Conservation (phyloP, 2,797 vertebrate genomes). For the Scleropages formosus region DNA sequence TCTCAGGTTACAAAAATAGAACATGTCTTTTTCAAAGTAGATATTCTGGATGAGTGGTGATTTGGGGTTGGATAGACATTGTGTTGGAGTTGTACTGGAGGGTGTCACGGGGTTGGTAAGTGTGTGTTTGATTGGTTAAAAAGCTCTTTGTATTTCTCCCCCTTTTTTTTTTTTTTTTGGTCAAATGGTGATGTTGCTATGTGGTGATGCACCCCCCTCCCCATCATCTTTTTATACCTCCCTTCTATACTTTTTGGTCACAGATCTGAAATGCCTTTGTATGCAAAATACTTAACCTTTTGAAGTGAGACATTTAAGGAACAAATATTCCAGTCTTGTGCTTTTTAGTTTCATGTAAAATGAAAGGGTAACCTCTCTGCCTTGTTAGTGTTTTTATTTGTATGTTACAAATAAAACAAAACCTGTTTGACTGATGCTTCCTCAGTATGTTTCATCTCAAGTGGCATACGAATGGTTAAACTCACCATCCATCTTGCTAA, state of each 20-base stretch:
- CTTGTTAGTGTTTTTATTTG: slow-evolving; percentile 79
- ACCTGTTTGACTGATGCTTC: slow-evolving; percentile 70
- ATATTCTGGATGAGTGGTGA: not conserved
- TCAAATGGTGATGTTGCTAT: slow-evolving; percentile 20
- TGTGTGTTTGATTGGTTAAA: slow-evolving; percentile 5
- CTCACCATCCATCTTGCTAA: too few species aligned
- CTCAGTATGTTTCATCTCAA: not conserved
- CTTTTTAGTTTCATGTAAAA: slow-evolving; percentile 53
- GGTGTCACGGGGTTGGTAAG: not conserved
- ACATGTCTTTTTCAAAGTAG: slow-evolving; percentile 10
- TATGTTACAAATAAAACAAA: slow-evolving; percentile 74
- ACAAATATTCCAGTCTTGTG: slow-evolving; percentile 61
- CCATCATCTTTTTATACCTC: not conserved
- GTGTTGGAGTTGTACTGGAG: not conserved
- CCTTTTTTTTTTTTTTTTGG: slow-evolving; percentile 18
- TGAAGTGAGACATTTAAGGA: slow-evolving; percentile 52
- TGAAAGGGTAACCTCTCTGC: slow-evolving; percentile 66
- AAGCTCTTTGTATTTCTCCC: not conserved
- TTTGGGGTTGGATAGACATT: slow-evolving; percentile 6
- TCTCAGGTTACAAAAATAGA: slow-evolving; percentile 27
- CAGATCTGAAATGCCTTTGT: slow-evolving; percentile 33
- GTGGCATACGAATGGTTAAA: too few species aligned
- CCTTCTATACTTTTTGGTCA: slow-evolving; percentile 9
- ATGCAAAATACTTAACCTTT: slow-evolving; percentile 51
- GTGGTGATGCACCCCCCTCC: slow-evolving; percentile 10